These are phyloP conservation scores for Zaprionus capensis DNA, from an alignment of 1,140 invertebrate genomes.

Conservation along the genomic window DNA sequence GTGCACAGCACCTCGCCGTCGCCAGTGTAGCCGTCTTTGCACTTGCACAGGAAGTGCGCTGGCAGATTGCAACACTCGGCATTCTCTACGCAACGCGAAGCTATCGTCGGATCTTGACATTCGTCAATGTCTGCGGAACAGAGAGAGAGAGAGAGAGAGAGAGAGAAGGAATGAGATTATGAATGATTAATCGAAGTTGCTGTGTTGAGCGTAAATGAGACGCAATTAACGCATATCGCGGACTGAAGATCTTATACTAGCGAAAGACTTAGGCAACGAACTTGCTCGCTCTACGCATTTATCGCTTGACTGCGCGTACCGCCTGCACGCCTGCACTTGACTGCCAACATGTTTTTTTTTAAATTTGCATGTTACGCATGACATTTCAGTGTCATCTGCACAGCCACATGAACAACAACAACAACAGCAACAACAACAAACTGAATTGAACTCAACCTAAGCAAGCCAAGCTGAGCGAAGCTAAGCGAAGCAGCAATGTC, in stretches of 20 bases:
- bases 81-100: constrained; percentile 93
- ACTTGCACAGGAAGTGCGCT: constrained; percentile 97
- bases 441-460: constrained; percentile 21
- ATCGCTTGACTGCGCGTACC: constrained; percentile 63
- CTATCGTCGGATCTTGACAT: constrained; percentile 93
- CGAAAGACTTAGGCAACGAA: constrained; percentile 45
- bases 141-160: constrained; percentile 10
- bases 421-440: constrained; percentile 11
- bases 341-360: constrained; percentile 23
- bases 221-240: constrained; percentile 54
- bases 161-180: constrained; percentile 17
- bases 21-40: constrained; percentile 94
- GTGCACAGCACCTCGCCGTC: constrained; percentile 93
- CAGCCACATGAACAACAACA: too few relatives aligned
- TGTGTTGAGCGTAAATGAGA: constrained; percentile 55
- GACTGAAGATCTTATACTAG: constrained; percentile 13
- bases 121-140: constrained; percentile 94
- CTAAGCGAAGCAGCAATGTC: constrained; percentile 63
- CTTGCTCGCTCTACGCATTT: constrained; percentile 64
- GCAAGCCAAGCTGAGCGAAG: constrained; percentile 28
- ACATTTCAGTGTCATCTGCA: constrained; percentile 70
- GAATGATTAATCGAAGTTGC: constrained; percentile 64
- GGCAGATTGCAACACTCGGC: constrained; percentile 97
- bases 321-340: background rate
- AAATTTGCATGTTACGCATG: constrained; percentile 76